Evolutionary conservation across 1,140 invertebrate genomes (phyloP).

Genomic region (Drusus annulatus): DNA sequence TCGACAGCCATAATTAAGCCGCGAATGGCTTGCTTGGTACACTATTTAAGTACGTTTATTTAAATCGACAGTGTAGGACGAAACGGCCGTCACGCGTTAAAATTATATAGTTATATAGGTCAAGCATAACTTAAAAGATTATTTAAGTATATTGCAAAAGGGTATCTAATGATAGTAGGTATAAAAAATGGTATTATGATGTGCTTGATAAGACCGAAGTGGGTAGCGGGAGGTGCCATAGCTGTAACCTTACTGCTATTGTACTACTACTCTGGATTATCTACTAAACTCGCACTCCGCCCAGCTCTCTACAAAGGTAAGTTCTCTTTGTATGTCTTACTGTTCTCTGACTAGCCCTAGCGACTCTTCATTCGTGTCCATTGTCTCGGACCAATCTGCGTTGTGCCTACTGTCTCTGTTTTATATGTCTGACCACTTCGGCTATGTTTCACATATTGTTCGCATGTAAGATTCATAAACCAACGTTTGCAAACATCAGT

Average conservation of each 20-base stretch:
- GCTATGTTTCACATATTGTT: too few relatives aligned
- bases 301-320: constrained; percentile 31
- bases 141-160: constrained; percentile 23
- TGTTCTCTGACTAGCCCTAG: background rate
- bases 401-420: background rate
- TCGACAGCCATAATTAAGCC: too few relatives aligned
- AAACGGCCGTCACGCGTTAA: too few relatives aligned
- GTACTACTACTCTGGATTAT: constrained; percentile 53
- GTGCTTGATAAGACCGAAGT: constrained; percentile 44
- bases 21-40: too few relatives aligned
- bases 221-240: constrained; percentile 45
- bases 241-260: constrained; percentile 47
- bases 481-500: too few relatives aligned
- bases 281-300: constrained; percentile 32
- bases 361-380: background rate
- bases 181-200: constrained; percentile 34
- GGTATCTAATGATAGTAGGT: constrained; percentile 40
- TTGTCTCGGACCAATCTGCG: too few relatives aligned
- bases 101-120: background rate
- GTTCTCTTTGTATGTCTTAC: background rate
- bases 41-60: too few relatives aligned
- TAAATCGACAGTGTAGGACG: too few relatives aligned
- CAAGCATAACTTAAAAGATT: too few relatives aligned
- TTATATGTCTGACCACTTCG: background rate
- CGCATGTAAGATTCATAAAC: too few relatives aligned